Percentiles rank a stretch among this genome's conserved stretches.
phyloP scores from a whole-genome alignment of 1,140 invertebrate species.

The Drosophila arawakana region DNA sequence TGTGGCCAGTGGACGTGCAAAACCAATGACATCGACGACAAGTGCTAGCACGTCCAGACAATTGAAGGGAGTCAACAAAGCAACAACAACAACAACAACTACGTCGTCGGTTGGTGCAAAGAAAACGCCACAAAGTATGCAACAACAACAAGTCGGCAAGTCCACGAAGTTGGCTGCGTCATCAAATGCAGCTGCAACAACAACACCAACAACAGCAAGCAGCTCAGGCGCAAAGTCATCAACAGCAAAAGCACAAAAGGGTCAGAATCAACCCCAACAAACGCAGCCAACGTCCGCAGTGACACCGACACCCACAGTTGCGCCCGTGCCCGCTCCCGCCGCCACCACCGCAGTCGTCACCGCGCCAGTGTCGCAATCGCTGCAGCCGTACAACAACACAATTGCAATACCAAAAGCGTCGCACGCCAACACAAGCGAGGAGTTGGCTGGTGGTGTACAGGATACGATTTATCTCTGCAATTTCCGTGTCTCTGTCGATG shows the following conservation, averaged over 20 bases:
- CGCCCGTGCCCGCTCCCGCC: constrained; percentile 28
- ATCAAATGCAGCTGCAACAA: constrained; percentile 32
- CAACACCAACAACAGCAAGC: constrained; percentile 40
- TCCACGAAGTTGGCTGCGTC: constrained; percentile 47
- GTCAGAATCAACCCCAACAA: constrained; percentile 64
- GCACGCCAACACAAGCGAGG: constrained; percentile 84
- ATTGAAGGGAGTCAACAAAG: constrained; percentile 48
- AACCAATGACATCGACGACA: constrained; percentile 17
- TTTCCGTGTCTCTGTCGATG: constrained; percentile 98
- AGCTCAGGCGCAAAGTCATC: constrained; percentile 35
- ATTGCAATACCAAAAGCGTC: constrained; percentile 76
- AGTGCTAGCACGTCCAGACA: constrained; percentile 64
- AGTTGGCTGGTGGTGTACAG: constrained; percentile 94
- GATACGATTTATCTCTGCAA: constrained; percentile 99
- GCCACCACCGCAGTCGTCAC: constrained; percentile 34
- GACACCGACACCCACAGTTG: constrained; percentile 35
- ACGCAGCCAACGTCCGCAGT: constrained; percentile 26
- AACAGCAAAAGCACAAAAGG: constrained; percentile 56
- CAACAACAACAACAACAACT: constrained; percentile 55
- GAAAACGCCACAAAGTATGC: constrained; percentile 50
- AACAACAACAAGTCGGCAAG: constrained; percentile 68
- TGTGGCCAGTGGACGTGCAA: constrained; percentile 20
- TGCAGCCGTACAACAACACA: constrained; percentile 56
- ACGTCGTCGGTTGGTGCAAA: constrained; percentile 29
- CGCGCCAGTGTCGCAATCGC: constrained; percentile 9